phyloP scores from a whole-genome alignment of 2,888 invertebrate species.

The Asteroscopus sphinx region DNA sequence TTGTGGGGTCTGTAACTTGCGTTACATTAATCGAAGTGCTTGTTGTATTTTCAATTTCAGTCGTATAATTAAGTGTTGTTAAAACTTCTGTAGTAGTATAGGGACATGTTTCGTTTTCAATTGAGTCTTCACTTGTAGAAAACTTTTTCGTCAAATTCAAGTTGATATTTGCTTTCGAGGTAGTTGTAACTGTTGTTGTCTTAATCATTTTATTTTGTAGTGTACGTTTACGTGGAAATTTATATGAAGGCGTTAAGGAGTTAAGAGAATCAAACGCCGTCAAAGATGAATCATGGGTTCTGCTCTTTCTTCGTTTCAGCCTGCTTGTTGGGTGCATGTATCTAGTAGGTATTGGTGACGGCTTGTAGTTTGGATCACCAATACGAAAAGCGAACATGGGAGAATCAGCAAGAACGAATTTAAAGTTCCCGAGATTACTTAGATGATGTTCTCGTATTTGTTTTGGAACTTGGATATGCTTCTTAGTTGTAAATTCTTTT shows the following conservation, averaged over 20 bases:
- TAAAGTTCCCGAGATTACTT: conserved; percentile 27
- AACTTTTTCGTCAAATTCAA: not conserved
- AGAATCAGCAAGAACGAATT: conserved; percentile 40
- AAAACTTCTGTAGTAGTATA: conserved; percentile 26
- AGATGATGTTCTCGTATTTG: conserved; percentile 6
- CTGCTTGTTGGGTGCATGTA: conserved; percentile 29
- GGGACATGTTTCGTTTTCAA: conserved; percentile 44
- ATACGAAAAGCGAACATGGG: conserved; percentile 62
- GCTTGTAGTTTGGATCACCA: conserved; percentile 41
- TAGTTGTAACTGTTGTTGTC: conserved; percentile 2
- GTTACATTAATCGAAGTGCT: not conserved
- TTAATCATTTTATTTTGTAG: not conserved
- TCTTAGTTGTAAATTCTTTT: conserved; percentile 31
- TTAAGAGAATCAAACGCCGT: conserved; percentile 35
- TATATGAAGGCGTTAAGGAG: conserved; percentile 27
- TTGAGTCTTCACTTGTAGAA: conserved; percentile 4
- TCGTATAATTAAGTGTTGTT: not conserved
- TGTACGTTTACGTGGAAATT: conserved; percentile 10
- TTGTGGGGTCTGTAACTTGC: conserved; percentile 36
- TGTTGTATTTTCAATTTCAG: conserved; percentile 6
- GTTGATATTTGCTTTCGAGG: not conserved
- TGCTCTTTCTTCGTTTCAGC: conserved; percentile 22
- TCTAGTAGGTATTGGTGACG: conserved; percentile 36
- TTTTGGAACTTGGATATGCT: conserved; percentile 10
- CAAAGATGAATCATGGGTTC: conserved; percentile 36